A percentile compares a stretch with the other conserved stretches of the same genome.
These are phyloP conservation scores for Eriosoma lanigerum DNA, from an alignment of 1,140 invertebrate genomes.

Conservation along the genomic window DNA sequence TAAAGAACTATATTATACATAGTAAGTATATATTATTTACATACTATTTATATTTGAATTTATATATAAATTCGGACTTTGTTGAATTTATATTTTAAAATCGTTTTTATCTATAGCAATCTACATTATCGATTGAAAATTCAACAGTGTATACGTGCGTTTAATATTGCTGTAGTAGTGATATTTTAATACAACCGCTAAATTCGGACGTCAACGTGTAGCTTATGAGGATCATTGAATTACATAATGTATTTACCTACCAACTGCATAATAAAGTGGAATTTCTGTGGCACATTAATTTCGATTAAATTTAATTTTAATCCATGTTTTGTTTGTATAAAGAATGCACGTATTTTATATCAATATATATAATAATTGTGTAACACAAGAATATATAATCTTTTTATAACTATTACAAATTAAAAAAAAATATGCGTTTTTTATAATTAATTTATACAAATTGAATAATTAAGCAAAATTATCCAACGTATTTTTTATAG, in stretches of 20 bases:
- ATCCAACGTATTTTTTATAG: too few species aligned
- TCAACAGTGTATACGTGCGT: not conserved
- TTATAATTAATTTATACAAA: too few species aligned
- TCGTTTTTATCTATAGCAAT: not conserved
- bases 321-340: not conserved
- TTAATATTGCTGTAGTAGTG: constrained; percentile 1
- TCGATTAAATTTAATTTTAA: not conserved
- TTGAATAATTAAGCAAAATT: too few species aligned
- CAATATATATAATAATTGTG: not conserved
- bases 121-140: constrained; percentile 5
- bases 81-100: not conserved
- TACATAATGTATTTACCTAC: not conserved
- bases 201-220: not conserved
- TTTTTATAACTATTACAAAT: not conserved
- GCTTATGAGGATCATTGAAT: not conserved
- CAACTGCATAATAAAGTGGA: not conserved
- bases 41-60: not conserved
- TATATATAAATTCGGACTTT: not conserved
- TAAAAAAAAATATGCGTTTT: too few species aligned
- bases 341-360: not conserved
- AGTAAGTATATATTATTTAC: too few species aligned
- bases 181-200: constrained; percentile 13
- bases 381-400: too few species aligned
- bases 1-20: too few species aligned
- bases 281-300: not conserved